Conservation (phyloP, 2,888 invertebrate species). For the Rhagonycha fulva region DNA sequence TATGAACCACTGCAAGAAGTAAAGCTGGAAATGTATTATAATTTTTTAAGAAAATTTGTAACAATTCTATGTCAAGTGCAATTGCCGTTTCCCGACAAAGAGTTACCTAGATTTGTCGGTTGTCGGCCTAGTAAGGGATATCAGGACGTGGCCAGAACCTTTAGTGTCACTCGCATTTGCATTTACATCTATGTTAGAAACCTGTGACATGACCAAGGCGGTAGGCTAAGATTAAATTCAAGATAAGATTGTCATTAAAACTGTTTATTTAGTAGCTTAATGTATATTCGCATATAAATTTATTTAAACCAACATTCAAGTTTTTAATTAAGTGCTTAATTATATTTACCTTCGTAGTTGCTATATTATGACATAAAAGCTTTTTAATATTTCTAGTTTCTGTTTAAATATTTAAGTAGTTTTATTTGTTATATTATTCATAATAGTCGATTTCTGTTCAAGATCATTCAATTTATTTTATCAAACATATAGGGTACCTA, state of each 20-base stretch:
- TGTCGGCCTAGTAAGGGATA: slow-evolving; percentile 18
- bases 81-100: slow-evolving; percentile 9
- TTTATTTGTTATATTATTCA: not conserved
- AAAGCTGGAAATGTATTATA: not conserved
- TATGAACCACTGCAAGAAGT: not conserved
- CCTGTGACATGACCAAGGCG: slow-evolving; percentile 50
- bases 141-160: slow-evolving; percentile 21
- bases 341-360: not conserved
- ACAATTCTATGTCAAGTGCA: slow-evolving; percentile 18
- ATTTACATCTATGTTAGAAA: slow-evolving; percentile 51
- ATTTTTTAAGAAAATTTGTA: not conserved
- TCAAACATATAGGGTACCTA: not conserved
- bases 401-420: not conserved
- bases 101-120: slow-evolving; percentile 15
- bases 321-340: slow-evolving; percentile 1
- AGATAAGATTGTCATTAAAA: slow-evolving; percentile 48
- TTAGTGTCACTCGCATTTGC: slow-evolving; percentile 43
- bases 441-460: not conserved
- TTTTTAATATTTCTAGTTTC: not conserved
- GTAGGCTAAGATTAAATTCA: slow-evolving; percentile 47
- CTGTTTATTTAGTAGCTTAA: slow-evolving; percentile 43
- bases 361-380: not conserved
- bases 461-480: not conserved
- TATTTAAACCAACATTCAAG: not conserved
- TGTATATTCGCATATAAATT: slow-evolving; percentile 12